A percentile compares a stretch with the other conserved stretches of the same genome.
Conservation (phyloP, 2,888 invertebrate species). For the Heteromurus nitidus region DNA sequence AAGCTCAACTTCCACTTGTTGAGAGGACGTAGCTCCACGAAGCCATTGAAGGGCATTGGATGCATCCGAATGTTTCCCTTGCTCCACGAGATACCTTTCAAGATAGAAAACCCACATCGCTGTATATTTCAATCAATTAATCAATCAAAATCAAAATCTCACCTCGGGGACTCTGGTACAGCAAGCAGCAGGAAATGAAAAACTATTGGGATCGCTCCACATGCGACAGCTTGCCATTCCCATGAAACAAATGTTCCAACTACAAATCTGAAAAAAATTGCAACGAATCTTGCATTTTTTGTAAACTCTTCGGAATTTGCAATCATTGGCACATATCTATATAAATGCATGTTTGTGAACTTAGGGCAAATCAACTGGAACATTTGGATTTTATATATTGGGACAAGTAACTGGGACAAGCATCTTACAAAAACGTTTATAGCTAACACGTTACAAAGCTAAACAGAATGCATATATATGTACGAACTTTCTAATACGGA, state of each 20-base stretch:
- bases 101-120: not conserved
- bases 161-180: conserved; percentile 85
- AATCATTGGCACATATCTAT: not conserved
- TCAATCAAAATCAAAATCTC: not conserved
- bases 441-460: too few species aligned
- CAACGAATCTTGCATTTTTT: conserved; percentile 21
- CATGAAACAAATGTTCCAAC: conserved; percentile 83
- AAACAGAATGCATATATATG: too few species aligned
- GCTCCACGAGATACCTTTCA: conserved; percentile 80
- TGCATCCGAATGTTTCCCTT: conserved; percentile 80
- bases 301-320: too few species aligned
- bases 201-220: conserved; percentile 82
- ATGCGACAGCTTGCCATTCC: conserved; percentile 81
- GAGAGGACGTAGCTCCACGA: conserved; percentile 79
- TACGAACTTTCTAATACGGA: too few species aligned
- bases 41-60: conserved; percentile 83
- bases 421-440: too few species aligned
- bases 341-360: not conserved
- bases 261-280: conserved; percentile 67
- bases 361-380: not conserved
- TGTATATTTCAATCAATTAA: too few species aligned
- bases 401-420: too few species aligned
- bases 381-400: conserved; percentile 4
- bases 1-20: conserved; percentile 74
- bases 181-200: conserved; percentile 85